Percentiles rank a stretch among this genome's conserved stretches.
These are phyloP conservation scores for Myiopsitta monachus DNA, from an alignment of 2,113 vertebrate species.

Conservation along the genomic window DNA sequence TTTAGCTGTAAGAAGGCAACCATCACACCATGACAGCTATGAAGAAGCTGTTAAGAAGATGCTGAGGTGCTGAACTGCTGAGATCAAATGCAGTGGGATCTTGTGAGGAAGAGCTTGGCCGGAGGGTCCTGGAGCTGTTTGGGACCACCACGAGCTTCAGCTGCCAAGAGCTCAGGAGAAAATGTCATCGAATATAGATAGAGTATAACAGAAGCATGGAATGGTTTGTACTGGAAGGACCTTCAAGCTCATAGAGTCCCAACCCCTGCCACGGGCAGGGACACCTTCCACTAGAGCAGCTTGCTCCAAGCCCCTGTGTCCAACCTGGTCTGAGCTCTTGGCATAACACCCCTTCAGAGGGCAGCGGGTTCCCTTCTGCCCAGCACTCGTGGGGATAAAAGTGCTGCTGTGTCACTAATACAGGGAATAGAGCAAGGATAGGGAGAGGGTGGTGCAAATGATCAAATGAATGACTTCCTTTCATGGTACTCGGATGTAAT, in stretches of 20 bases:
- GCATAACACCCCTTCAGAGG: background rate
- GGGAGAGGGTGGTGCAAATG: background rate
- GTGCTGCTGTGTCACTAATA: fast-evolving
- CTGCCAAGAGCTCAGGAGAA: background rate
- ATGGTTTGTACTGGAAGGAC: background rate
- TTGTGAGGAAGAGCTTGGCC: fast-evolving
- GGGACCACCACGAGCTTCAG: fast-evolving
- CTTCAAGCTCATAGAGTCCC: background rate
- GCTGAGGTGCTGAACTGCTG: background rate
- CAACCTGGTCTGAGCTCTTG: background rate
- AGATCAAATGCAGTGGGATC: background rate
- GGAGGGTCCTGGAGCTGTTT: fast-evolving
- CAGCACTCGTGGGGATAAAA: background rate
- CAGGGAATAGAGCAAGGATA: background rate
- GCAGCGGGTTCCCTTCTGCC: background rate
- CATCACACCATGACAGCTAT: background rate
- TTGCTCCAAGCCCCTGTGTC: background rate
- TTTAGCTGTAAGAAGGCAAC: background rate
- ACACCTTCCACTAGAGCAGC: background rate
- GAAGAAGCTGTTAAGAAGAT: background rate
- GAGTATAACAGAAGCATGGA: background rate
- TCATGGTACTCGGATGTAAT: fast-evolving
- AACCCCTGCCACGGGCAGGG: background rate
- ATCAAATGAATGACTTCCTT: fast-evolving
- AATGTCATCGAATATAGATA: background rate